Conservation (phyloP, 2,113 vertebrate species). For the Dromaius novaehollandiae region DNA sequence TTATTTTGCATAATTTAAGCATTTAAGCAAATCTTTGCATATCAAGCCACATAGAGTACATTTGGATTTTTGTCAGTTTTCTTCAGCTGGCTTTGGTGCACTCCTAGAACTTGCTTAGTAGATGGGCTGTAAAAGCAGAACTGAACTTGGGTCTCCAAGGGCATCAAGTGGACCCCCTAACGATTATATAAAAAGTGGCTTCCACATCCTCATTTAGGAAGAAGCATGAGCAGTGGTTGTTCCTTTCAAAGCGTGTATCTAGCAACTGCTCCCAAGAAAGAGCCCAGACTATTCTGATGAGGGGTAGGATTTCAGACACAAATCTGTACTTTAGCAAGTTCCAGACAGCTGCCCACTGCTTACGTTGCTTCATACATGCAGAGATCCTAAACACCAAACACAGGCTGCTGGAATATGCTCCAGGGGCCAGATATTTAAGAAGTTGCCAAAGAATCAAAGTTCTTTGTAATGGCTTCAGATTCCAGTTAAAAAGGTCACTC, state of each 20-base stretch:
- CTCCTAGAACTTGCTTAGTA: background rate
- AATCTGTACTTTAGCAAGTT: background rate
- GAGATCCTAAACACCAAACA: background rate
- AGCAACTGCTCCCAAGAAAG: background rate
- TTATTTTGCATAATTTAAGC: background rate
- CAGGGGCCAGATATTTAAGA: background rate
- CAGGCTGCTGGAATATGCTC: background rate
- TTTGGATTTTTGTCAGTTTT: background rate
- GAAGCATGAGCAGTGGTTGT: background rate
- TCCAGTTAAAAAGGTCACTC: background rate
- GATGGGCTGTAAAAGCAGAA: background rate
- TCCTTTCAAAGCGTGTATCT: background rate
- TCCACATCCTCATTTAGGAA: background rate
- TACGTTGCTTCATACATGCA: fast-evolving
- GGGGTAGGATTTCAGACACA: background rate
- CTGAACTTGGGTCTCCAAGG: background rate
- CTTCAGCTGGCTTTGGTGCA: background rate
- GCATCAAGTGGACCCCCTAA: background rate
- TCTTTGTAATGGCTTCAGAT: background rate
- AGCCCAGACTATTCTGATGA: background rate
- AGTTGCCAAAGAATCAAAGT: background rate
- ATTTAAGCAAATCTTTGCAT: background rate
- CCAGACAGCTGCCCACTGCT: background rate
- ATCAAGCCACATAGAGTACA: background rate
- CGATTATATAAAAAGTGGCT: background rate